A percentile compares a stretch with the other conserved stretches of the same genome.
These are phyloP conservation scores for Battus philenor DNA, from an alignment of 1,140 invertebrate species.

Conservation along the genomic window DNA sequence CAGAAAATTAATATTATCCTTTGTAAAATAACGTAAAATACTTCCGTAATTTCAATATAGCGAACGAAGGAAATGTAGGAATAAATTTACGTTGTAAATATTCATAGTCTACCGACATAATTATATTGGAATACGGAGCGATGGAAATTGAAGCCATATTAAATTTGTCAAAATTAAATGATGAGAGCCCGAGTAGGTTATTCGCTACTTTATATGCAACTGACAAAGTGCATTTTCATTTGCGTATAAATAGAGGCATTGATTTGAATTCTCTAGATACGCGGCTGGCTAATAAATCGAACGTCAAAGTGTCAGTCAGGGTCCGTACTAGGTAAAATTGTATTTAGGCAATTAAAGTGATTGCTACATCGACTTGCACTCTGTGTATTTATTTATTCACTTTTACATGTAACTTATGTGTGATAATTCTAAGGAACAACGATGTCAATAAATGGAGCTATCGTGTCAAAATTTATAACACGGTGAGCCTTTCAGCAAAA, in stretches of 20 bases:
- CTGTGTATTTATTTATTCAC: too few relatives aligned
- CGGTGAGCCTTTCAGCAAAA: too few relatives aligned
- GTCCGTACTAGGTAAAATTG: slow-evolving; percentile 5
- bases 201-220: not conserved
- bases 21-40: not conserved
- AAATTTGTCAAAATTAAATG: slow-evolving; percentile 16
- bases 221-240: slow-evolving; percentile 9
- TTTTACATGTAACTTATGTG: too few relatives aligned
- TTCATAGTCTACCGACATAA: slow-evolving; percentile 3
- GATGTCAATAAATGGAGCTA: too few relatives aligned
- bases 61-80: not conserved
- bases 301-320: slow-evolving; percentile 14
- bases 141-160: slow-evolving; percentile 10
- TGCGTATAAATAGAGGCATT: slow-evolving; percentile 4
- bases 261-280: slow-evolving; percentile 17
- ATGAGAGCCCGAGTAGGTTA: not conserved
- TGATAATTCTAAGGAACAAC: too few relatives aligned
- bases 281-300: slow-evolving; percentile 12
- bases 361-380: not conserved
- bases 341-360: slow-evolving; percentile 11
- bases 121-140: not conserved
- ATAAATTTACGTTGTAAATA: slow-evolving; percentile 5
- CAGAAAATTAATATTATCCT: too few relatives aligned
- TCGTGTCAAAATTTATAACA: too few relatives aligned
- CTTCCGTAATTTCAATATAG: not conserved